These are phyloP conservation scores for Psephotus haematonotus DNA, from an alignment of 2,113 vertebrate genomes.

Conservation along the genomic window DNA sequence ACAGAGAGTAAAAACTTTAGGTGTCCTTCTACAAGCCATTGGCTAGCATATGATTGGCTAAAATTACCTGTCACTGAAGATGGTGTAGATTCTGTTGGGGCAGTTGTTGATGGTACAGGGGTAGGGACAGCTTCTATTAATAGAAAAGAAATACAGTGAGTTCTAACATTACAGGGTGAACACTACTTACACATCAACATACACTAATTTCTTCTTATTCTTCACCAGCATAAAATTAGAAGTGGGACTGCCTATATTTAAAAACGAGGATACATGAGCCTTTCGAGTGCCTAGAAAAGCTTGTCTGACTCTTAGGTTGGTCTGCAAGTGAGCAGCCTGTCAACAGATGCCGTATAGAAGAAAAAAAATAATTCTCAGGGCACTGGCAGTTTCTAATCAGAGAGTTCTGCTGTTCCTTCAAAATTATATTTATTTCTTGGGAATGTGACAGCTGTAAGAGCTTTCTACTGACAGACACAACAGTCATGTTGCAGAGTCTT, in stretches of 20 bases:
- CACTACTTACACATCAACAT: neutral
- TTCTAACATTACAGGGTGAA: neutral
- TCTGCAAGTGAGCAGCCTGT: neutral
- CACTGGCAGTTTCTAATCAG: neutral
- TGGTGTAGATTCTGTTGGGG: neutral
- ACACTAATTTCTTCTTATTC: neutral
- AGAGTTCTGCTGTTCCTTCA: neutral
- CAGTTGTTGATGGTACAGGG: neutral
- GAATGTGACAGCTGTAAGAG: neutral
- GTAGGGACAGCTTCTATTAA: neutral
- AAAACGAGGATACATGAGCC: fast-evolving
- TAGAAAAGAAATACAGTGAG: neutral
- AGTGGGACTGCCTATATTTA: neutral
- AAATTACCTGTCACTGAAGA: constrained; percentile 26
- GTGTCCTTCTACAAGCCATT: neutral
- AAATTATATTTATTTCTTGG: neutral
- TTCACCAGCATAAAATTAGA: neutral
- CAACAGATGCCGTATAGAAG: neutral
- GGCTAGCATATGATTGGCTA: neutral
- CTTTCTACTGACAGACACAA: neutral
- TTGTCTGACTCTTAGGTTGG: neutral
- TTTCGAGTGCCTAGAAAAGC: neutral
- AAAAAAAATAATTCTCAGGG: neutral
- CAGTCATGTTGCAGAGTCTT: neutral
- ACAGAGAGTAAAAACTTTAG: neutral